phyloP scores from a whole-genome alignment of 2,797 vertebrate species.

The Phrynocephalus forsythii region DNA sequence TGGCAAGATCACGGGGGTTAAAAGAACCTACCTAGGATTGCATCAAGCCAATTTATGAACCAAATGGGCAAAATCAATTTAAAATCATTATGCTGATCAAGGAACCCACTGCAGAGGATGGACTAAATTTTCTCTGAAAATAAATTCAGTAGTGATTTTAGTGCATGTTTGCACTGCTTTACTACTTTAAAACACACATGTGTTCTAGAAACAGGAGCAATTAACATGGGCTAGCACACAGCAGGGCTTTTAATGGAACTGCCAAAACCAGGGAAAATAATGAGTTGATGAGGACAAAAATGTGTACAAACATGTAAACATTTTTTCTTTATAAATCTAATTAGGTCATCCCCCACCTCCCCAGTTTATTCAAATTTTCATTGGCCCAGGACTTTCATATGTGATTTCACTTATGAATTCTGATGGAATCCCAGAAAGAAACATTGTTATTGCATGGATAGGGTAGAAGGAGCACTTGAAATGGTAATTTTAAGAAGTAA shows the following conservation, averaged over 20 bases:
- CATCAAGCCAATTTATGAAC: background rate
- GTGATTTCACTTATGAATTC: background rate
- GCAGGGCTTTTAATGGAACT: background rate
- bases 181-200: background rate
- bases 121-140: background rate
- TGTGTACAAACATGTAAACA: no score
- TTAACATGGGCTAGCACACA: no score
- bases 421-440: background rate
- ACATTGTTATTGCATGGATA: background rate
- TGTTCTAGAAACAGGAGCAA: background rate
- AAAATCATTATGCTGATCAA: background rate
- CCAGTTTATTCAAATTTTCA: background rate
- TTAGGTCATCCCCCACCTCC: no score
- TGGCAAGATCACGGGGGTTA: background rate
- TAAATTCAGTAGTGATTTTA: background rate
- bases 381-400: no score
- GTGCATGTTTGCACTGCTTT: background rate
- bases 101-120: background rate
- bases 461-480: background rate
- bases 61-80: background rate
- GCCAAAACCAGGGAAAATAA: background rate
- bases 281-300: background rate
- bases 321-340: background rate
- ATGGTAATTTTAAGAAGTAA: background rate
- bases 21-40: background rate